Percentiles rank a stretch among this genome's conserved stretches.
Evolutionary conservation across 1,140 invertebrate species (phyloP).

Genomic region (Diabrotica virgifera): DNA sequence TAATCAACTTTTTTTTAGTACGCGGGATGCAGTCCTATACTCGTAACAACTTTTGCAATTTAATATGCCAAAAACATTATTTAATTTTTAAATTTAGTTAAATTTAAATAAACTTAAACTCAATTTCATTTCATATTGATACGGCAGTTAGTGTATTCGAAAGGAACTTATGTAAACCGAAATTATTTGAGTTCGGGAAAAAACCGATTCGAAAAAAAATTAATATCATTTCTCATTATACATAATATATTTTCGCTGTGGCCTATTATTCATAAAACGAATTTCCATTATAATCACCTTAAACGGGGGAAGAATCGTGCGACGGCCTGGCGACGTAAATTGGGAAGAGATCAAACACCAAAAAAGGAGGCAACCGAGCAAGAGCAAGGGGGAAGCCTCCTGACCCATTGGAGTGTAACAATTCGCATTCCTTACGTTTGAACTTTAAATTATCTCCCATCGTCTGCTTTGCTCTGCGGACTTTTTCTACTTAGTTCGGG

Average conservation of each 20-base stretch:
- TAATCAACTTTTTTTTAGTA: too few relatives aligned
- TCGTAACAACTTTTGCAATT: too few relatives aligned
- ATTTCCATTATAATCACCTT: slow-evolving; percentile 3
- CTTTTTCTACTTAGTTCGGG: too few relatives aligned
- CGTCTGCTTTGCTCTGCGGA: background rate
- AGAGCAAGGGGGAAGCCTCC: background rate
- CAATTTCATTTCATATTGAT: too few relatives aligned
- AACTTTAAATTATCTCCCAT: slow-evolving; percentile 8
- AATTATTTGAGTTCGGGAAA: too few relatives aligned
- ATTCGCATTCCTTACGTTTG: slow-evolving; percentile 6
- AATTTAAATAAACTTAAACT: too few relatives aligned
- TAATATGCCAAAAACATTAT: too few relatives aligned
- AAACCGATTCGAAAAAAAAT: too few relatives aligned
- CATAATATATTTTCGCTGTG: background rate
- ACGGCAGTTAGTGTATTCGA: too few relatives aligned
- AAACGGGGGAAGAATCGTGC: background rate
- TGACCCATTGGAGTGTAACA: slow-evolving; percentile 6
- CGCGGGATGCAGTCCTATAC: too few relatives aligned
- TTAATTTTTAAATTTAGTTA: too few relatives aligned
- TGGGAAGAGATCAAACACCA: background rate
- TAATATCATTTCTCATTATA: background rate
- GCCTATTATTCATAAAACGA: background rate
- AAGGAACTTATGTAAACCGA: too few relatives aligned
- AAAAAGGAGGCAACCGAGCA: background rate
- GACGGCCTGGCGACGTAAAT: background rate